phyloP scores from a whole-genome alignment of 2,888 invertebrate genomes.

The Rhagium mordax region DNA sequence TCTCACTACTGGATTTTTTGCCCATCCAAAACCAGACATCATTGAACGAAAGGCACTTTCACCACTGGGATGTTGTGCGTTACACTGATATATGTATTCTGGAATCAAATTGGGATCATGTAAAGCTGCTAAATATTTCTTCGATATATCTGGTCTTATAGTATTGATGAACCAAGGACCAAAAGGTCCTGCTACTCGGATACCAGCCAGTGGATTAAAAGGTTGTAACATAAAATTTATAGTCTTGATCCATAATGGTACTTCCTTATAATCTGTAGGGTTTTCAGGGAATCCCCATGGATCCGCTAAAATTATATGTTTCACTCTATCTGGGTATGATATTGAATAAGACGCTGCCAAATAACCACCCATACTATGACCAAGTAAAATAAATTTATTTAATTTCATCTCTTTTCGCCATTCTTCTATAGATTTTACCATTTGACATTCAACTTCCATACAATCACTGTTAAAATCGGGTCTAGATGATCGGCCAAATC shows the following conservation, averaged over 20 bases:
- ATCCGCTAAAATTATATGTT: conserved; percentile 93
- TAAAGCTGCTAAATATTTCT: no score
- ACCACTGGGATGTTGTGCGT: no score
- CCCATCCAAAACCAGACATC: no score
- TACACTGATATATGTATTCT: no score
- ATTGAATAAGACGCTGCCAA: conserved; percentile 90
- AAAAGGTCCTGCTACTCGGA: conserved; percentile 89
- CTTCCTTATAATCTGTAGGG: conserved; percentile 73
- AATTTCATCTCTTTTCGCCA: conserved; percentile 93
- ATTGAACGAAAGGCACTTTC: no score
- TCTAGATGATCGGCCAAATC: conserved; percentile 94
- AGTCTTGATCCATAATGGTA: conserved; percentile 88
- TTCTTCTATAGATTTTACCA: conserved; percentile 92
- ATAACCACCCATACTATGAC: conserved; percentile 95
- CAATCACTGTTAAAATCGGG: conserved; percentile 87
- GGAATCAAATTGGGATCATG: no score
- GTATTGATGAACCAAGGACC: no score
- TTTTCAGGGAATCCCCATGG: conserved; percentile 86
- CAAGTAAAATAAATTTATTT: conserved; percentile 87
- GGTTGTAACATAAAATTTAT: conserved; percentile 85
- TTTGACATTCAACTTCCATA: conserved; percentile 85
- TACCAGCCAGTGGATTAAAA: conserved; percentile 92
- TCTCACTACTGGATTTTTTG: no score
- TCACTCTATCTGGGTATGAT: conserved; percentile 87
- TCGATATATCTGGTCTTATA: no score